These are phyloP conservation scores for Laterallus jamaicensis DNA, from an alignment of 2,113 vertebrate species.

Conservation along the genomic window DNA sequence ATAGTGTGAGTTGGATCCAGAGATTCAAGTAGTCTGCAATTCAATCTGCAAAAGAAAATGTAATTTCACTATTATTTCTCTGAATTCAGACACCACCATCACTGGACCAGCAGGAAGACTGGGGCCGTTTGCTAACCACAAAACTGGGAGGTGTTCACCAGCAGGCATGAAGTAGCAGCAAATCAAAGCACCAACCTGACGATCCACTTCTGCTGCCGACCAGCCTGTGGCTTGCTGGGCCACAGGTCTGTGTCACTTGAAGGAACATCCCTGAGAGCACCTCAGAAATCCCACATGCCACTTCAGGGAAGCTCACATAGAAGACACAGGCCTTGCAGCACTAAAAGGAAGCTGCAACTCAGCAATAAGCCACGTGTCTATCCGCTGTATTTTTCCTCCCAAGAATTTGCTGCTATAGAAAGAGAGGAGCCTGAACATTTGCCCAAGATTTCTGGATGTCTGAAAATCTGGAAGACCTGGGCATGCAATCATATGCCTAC, in stretches of 20 bases:
- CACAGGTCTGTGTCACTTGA: neutral
- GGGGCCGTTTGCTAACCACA: neutral
- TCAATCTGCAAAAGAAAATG: constrained; percentile 6
- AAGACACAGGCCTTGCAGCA: neutral
- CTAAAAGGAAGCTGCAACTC: neutral
- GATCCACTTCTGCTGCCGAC: neutral
- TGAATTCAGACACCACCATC: neutral
- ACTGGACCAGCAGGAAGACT: neutral
- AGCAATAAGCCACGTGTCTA: neutral
- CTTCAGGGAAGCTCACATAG: neutral
- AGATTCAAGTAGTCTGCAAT: neutral
- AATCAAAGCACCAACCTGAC: neutral
- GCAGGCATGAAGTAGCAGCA: neutral
- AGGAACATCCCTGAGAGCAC: neutral
- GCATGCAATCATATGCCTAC: neutral
- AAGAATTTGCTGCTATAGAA: neutral
- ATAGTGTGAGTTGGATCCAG: neutral
- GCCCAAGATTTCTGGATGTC: neutral
- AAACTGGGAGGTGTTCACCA: neutral
- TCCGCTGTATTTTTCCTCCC: neutral
- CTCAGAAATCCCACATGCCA: neutral
- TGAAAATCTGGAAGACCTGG: neutral
- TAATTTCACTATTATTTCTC: neutral
- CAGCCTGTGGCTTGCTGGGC: neutral
- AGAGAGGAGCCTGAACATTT: neutral